Percentiles rank a stretch among this genome's conserved stretches.
Evolutionary conservation across 2,113 vertebrate genomes (phyloP).

Genomic region (Pardalotus punctatus): DNA sequence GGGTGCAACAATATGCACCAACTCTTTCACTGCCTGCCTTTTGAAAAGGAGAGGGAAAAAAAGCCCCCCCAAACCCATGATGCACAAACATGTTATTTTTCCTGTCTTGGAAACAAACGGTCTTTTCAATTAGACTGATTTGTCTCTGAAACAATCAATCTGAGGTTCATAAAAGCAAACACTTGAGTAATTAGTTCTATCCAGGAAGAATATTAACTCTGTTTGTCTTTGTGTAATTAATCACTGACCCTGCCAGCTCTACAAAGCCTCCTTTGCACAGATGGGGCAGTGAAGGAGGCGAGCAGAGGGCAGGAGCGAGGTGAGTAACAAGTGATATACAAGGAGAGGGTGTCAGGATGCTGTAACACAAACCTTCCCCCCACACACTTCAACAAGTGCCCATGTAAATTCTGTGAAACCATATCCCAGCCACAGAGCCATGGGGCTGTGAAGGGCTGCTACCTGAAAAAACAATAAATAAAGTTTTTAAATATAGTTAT

Average conservation of each 20-base stretch:
- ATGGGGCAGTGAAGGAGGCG: conserved; percentile 3
- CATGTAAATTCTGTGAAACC: conserved; percentile 39
- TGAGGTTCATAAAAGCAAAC: conserved; percentile 76
- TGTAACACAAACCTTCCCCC: conserved; percentile 2
- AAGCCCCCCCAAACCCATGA: neutral
- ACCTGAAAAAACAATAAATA: conserved; percentile 46
- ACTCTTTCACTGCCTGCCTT: neutral
- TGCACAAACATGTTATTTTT: conserved; percentile 14
- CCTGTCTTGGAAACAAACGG: conserved; percentile 61
- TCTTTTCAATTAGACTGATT: conserved; percentile 77
- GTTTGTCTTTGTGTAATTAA: conserved; percentile 81
- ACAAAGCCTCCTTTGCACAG: conserved; percentile 50
- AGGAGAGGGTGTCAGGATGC: conserved; percentile 25
- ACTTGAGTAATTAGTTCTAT: conserved; percentile 78
- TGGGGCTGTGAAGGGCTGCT: neutral
- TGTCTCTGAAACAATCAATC: conserved; percentile 73
- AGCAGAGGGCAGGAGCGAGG: conserved; percentile 39
- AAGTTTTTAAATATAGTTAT: neutral
- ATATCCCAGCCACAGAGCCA: neutral
- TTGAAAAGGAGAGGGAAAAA: neutral
- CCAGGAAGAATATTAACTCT: conserved; percentile 79
- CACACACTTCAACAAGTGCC: conserved; percentile 44
- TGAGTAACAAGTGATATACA: conserved; percentile 34
- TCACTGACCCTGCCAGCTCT: conserved; percentile 71
- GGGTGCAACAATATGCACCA: neutral